Percentiles rank a stretch among this genome's conserved stretches.
Evolutionary conservation across 1,140 invertebrate species (phyloP).

Genomic region (Ips nitidus): DNA sequence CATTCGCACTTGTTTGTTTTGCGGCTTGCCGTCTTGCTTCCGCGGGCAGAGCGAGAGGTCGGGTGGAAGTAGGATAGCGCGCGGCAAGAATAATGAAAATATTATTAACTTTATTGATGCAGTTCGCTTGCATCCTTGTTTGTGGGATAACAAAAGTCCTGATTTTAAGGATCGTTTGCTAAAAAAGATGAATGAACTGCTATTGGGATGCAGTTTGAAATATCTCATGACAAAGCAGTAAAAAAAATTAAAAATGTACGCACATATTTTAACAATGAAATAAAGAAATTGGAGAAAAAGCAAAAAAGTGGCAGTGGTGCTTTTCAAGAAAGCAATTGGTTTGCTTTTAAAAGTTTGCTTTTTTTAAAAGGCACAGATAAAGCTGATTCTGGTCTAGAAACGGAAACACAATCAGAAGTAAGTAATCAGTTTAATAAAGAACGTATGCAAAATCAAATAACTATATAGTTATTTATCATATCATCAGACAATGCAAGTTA

Average conservation of each 20-base stretch:
- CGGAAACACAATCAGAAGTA: background rate
- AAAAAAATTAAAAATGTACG: conserved; percentile 7
- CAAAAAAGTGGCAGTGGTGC: background rate
- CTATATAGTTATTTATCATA: background rate
- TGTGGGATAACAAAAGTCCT: background rate
- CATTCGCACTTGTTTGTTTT: no score
- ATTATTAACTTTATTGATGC: conserved; percentile 7
- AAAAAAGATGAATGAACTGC: conserved; percentile 5
- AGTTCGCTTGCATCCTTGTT: conserved; percentile 2
- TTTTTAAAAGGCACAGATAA: background rate
- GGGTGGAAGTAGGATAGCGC: no score
- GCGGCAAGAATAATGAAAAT: background rate
- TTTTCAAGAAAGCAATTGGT: conserved; percentile 2
- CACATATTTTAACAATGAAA: conserved; percentile 5
- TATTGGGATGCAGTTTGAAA: conserved; percentile 1
- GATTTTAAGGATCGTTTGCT: background rate
- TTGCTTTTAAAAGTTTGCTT: no score
- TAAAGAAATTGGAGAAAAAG: background rate
- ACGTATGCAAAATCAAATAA: background rate
- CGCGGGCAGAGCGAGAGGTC: no score
- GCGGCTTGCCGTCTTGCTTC: no score
- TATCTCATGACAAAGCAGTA: background rate
- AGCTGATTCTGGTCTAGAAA: background rate
- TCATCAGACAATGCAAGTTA: no score
- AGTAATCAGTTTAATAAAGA: background rate